Evolutionary conservation across 1,140 invertebrate genomes (phyloP).

Genomic region (Leptinotarsa lineolata): DNA sequence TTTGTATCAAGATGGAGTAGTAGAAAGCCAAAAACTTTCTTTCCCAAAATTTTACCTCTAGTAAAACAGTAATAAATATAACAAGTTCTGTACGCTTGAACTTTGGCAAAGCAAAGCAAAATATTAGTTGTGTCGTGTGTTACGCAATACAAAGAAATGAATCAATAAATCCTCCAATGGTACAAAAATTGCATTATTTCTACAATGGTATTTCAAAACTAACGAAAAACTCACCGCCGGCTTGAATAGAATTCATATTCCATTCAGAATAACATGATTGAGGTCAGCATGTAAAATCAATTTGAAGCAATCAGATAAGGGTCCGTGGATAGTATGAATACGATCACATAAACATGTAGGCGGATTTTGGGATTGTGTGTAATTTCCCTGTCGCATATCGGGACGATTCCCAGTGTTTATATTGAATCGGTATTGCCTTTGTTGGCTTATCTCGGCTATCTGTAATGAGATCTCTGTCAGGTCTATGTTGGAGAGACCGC

Average conservation of each 20-base stretch:
- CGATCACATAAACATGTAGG: slow-evolving; percentile 51
- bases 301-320: slow-evolving; percentile 49
- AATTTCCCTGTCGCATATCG: slow-evolving; percentile 52
- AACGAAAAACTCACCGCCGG: not conserved
- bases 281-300: slow-evolving; percentile 53
- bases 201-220: not conserved
- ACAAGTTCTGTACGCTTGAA: too few relatives aligned
- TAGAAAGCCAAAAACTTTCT: too few relatives aligned
- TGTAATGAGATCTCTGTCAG: slow-evolving; percentile 54
- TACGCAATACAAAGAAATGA: too few relatives aligned
- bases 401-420: slow-evolving; percentile 51
- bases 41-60: too few relatives aligned
- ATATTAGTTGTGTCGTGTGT: too few relatives aligned
- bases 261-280: slow-evolving; percentile 39
- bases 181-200: not conserved
- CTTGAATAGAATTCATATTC: slow-evolving; percentile 19
- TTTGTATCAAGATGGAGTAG: too few relatives aligned
- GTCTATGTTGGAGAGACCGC: slow-evolving; percentile 45
- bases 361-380: slow-evolving; percentile 54
- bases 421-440: slow-evolving; percentile 54
- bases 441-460: slow-evolving; percentile 53
- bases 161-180: not conserved
- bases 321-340: slow-evolving; percentile 33
- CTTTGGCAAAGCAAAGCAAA: too few relatives aligned
- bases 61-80: too few relatives aligned